These are phyloP conservation scores for Megalurothrips usitatus DNA, from an alignment of 2,888 invertebrate species.

Conservation along the genomic window DNA sequence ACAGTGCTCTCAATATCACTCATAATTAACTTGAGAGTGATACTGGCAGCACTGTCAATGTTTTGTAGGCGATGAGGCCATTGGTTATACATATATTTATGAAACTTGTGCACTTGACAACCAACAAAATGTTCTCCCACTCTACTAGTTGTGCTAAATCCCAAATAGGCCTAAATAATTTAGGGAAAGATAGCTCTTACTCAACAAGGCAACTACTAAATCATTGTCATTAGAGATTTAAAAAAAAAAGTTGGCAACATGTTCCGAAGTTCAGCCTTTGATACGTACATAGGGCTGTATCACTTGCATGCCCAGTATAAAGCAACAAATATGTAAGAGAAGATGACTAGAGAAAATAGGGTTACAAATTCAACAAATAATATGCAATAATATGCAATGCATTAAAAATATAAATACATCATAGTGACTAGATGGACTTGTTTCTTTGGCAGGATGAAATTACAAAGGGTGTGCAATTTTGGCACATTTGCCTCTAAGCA, in stretches of 20 bases:
- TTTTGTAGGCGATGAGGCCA: no score
- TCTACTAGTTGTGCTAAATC: no score
- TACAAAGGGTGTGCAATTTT: not conserved
- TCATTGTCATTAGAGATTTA: no score
- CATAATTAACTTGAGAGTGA: no score
- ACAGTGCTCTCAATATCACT: no score
- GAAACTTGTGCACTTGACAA: no score
- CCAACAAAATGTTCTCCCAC: no score
- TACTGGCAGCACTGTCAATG: no score
- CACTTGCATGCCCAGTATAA: not conserved
- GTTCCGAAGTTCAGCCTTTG: not conserved
- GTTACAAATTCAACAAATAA: not conserved
- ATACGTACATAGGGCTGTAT: not conserved
- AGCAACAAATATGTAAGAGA: not conserved
- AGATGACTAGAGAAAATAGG: not conserved
- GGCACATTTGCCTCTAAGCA: not conserved
- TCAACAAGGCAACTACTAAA: not conserved
- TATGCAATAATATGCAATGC: not conserved
- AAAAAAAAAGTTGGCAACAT: not conserved
- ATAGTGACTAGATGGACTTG: slow-evolving; percentile 8
- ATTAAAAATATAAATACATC: not conserved
- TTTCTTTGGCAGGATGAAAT: slow-evolving; percentile 7
- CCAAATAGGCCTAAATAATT: no score
- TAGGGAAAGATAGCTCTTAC: not conserved
- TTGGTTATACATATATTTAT: no score